Conservation (phyloP, 1,140 invertebrate genomes). For the Pristionchus pacificus region DNA sequence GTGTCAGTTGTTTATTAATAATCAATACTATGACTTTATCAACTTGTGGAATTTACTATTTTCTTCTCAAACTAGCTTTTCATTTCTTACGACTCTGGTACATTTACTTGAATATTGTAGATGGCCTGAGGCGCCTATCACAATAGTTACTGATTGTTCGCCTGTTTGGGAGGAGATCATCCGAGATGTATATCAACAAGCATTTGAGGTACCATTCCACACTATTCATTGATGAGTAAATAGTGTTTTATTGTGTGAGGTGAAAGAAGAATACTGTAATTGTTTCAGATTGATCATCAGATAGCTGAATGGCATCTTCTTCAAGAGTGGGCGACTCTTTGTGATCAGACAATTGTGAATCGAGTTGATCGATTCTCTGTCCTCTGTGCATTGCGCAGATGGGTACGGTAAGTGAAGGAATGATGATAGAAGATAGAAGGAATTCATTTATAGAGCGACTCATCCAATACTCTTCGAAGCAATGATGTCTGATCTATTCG, state of each 20-base stretch:
- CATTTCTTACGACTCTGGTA: too few relatives aligned
- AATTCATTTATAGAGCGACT: not conserved
- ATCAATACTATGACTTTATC: too few relatives aligned
- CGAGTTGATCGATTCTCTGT: constrained; percentile 16
- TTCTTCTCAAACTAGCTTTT: too few relatives aligned
- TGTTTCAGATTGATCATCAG: not conserved
- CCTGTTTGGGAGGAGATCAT: constrained; percentile 7
- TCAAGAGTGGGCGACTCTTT: constrained; percentile 7
- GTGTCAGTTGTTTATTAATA: too few relatives aligned
- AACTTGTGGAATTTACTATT: too few relatives aligned
- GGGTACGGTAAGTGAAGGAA: constrained; percentile 11
- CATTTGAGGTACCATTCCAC: too few relatives aligned
- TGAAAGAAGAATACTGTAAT: too few relatives aligned
- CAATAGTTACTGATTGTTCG: constrained; percentile 8
- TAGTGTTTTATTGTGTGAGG: too few relatives aligned
- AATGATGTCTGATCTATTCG: constrained; percentile 13
- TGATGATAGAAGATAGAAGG: too few relatives aligned
- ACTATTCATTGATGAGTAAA: too few relatives aligned
- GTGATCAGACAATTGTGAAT: constrained; percentile 14
- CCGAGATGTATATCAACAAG: not conserved
- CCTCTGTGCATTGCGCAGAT: constrained; percentile 9
- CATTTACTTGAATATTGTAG: too few relatives aligned
- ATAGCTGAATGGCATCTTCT: constrained; percentile 23
- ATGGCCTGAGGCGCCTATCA: too few relatives aligned
- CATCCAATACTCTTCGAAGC: constrained; percentile 13